A percentile compares a stretch with the other conserved stretches of the same genome.
Evolutionary conservation across 2,797 vertebrate species (phyloP).

Genomic region (Sus cebifrons): DNA sequence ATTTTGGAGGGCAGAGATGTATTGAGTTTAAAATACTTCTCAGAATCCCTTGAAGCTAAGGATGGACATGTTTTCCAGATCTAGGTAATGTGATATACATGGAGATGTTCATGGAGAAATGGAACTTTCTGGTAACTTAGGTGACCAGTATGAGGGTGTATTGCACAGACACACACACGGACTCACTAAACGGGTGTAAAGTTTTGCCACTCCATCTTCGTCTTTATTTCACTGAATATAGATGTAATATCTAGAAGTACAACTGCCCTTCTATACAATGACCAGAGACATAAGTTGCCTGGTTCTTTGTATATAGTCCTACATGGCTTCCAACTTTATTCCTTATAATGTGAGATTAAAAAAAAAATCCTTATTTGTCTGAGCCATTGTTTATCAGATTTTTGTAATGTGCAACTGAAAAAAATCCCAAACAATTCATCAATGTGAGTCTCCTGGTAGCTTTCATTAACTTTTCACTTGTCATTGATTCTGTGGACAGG

Average conservation of each 20-base stretch:
- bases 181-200: neutral
- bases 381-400: slow-evolving; percentile 64
- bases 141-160: neutral
- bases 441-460: slow-evolving; percentile 26
- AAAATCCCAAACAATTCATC: slow-evolving; percentile 54
- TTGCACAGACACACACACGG: neutral
- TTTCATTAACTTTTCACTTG: slow-evolving; percentile 70
- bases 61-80: neutral
- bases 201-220: neutral
- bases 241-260: neutral
- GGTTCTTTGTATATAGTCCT: neutral
- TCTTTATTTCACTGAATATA: neutral
- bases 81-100: neutral
- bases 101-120: neutral
- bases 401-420: slow-evolving; percentile 52
- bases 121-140: neutral
- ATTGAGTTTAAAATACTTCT: neutral
- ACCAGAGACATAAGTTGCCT: neutral
- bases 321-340: slow-evolving; percentile 41
- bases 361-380: neutral
- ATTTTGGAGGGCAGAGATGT: neutral
- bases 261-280: neutral
- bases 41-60: neutral
- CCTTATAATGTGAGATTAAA: neutral
- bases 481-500: slow-evolving; percentile 56